Evolutionary conservation across 2,113 vertebrate species (phyloP).

Genomic region (Vidua macroura): DNA sequence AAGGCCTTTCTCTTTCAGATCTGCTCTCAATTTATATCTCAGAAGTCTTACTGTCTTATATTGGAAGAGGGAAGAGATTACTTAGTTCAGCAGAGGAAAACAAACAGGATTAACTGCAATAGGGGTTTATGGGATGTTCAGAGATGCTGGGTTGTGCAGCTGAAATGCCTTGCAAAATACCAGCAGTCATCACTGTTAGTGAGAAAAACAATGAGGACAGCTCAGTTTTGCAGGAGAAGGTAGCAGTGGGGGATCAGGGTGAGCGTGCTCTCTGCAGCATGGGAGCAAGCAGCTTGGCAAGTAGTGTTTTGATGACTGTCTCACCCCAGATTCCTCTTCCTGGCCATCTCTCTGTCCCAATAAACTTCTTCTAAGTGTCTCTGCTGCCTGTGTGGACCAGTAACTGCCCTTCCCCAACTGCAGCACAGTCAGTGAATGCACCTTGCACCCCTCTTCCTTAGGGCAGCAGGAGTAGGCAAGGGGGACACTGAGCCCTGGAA

Average conservation of each 20-base stretch:
- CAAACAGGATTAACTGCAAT: not conserved
- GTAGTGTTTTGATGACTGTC: not conserved
- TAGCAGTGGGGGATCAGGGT: accelerated
- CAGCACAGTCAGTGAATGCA: not conserved
- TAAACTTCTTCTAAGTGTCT: not conserved
- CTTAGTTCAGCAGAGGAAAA: not conserved
- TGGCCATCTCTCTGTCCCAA: not conserved
- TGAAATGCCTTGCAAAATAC: not conserved
- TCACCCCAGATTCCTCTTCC: not conserved
- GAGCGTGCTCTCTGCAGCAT: accelerated
- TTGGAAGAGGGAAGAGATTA: not conserved
- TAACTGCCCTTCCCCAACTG: not conserved
- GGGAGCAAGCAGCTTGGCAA: not conserved
- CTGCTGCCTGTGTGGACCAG: not conserved
- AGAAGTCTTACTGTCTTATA: not conserved
- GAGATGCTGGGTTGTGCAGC: not conserved
- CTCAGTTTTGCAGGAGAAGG: not conserved
- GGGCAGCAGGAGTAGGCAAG: not conserved
- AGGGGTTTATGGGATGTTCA: not conserved
- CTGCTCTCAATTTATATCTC: not conserved
- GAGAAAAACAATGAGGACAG: not conserved
- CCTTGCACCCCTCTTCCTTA: not conserved
- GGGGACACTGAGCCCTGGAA: not conserved
- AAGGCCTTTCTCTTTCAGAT: not conserved
- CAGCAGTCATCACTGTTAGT: not conserved